Evolutionary conservation across 2,113 vertebrate species (phyloP), one percentile per base, ranked within the genome.

Genomic region (Sturnira hondurensis): DNA sequence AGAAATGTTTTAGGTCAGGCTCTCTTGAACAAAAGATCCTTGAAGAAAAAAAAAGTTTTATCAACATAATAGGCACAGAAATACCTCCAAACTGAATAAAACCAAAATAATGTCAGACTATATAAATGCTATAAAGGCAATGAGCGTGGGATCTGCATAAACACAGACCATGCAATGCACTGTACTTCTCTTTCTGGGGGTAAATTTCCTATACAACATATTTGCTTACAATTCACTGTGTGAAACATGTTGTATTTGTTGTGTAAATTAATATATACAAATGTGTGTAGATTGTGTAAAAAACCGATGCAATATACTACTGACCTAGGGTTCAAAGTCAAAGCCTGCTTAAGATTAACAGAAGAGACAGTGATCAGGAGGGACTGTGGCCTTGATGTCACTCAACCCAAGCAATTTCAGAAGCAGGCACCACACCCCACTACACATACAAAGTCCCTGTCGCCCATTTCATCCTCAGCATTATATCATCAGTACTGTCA

Each of bases 1-100:
- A 20, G 9, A 36, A n/a, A 36, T 36, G 61, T 63, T 63, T 63
- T 61, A 12, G 58, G 26, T 31, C 24, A 61, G 58, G 58, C 5
- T 56, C 12, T 92, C 85, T n/a, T 81, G 12, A 85, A 83, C 19
- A 95, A 95, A 56, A 92, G 65, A 63, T 50, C 1, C 12, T 26
- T 74, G 45, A 76, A 84, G 52, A 86, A 74, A 86, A 58, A 86
- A 58, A 8, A 86, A 45, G 58, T 43, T 47, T 3, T 86, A 78
- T 22, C 7, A 45, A 24, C 2, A 73, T 11, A 83, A 73, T 31
- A 61, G 3, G 5, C 56, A 71, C 5, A 56, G 6, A 86, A 93
- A 90, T 41, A 36, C 5, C 12, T 83, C 58, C 4, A 24, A 41
- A 74, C 28, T 52, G 4, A 93, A 86, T 52, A 58, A 89, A 91